Percentiles rank a stretch among this genome's conserved stretches.
Evolutionary conservation across 2,113 vertebrate species (phyloP).

Genomic region (Gambusia affinis): DNA sequence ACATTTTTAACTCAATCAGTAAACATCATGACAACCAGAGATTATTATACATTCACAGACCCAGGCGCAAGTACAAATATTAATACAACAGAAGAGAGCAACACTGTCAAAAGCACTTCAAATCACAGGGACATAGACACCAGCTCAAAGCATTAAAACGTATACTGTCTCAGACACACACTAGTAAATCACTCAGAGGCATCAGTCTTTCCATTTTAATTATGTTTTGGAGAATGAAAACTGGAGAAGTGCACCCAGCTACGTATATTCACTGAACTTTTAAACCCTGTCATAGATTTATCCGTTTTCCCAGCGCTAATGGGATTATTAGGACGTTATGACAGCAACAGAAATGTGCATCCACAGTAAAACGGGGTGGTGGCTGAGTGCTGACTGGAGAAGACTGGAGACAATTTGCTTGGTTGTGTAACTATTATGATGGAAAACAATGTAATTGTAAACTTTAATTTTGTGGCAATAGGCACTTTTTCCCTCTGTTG

Average conservation of each 20-base stretch:
- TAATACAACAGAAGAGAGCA: conserved; percentile 49
- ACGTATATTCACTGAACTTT: neutral
- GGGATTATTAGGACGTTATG: conserved; percentile 14
- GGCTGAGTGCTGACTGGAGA: neutral
- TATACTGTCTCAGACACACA: conserved; percentile 13
- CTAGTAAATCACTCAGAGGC: conserved; percentile 19
- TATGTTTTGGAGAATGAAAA: neutral
- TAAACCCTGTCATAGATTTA: conserved; percentile 7
- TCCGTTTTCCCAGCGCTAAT: conserved; percentile 30
- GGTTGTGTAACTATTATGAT: conserved; percentile 12
- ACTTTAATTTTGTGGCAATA: conserved; percentile 22
- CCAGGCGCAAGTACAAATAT: conserved; percentile 30
- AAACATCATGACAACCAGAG: conserved; percentile 44
- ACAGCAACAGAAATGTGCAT: conserved; percentile 15
- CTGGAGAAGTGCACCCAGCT: neutral
- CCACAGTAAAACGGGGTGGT: neutral
- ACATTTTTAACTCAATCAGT: conserved; percentile 9
- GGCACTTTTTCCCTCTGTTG: conserved; percentile 11
- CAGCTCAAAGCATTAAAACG: conserved; percentile 15
- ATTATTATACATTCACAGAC: conserved; percentile 27
- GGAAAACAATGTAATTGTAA: neutral
- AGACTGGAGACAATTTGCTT: conserved; percentile 8
- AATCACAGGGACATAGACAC: conserved; percentile 37
- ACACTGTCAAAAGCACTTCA: conserved; percentile 47
- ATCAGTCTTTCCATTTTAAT: conserved; percentile 15